These are phyloP conservation scores for Osmerus eperlanus DNA, from an alignment of 2,113 vertebrate genomes.

Conservation along the genomic window DNA sequence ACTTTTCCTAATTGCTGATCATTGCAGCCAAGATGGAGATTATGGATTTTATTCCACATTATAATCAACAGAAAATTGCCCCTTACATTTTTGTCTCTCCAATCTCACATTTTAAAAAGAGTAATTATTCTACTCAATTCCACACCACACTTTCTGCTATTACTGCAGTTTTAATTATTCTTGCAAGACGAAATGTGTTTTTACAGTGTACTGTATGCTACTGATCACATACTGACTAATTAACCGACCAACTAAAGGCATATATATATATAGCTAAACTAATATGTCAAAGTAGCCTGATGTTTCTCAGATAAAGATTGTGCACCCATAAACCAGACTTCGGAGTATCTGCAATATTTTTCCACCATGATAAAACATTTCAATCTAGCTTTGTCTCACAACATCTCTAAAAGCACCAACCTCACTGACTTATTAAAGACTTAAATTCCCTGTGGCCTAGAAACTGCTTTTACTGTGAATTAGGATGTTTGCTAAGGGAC, in stretches of 20 bases:
- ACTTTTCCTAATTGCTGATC: background rate
- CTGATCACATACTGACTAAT: no score
- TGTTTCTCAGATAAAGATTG: background rate
- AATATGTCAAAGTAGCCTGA: background rate
- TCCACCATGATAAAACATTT: constrained; percentile 42
- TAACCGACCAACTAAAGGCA: no score
- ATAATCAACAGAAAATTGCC: constrained; percentile 8
- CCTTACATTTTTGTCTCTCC: background rate
- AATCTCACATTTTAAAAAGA: background rate
- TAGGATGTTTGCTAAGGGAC: constrained; percentile 62
- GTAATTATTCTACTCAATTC: background rate
- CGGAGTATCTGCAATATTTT: constrained; percentile 34
- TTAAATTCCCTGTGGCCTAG: constrained; percentile 42
- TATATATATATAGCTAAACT: no score
- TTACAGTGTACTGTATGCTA: background rate
- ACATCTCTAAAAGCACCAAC: constrained; percentile 57
- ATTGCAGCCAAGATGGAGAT: constrained; percentile 4
- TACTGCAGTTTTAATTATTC: background rate
- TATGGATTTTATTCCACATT: background rate
- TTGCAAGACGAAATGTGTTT: background rate
- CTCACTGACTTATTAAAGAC: constrained; percentile 61
- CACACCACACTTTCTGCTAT: background rate
- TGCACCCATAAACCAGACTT: constrained; percentile 28
- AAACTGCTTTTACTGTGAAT: constrained; percentile 59
- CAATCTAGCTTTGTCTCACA: constrained; percentile 56